phyloP scores from a whole-genome alignment of 2,797 vertebrate species.

The Glyptemys insculpta region DNA sequence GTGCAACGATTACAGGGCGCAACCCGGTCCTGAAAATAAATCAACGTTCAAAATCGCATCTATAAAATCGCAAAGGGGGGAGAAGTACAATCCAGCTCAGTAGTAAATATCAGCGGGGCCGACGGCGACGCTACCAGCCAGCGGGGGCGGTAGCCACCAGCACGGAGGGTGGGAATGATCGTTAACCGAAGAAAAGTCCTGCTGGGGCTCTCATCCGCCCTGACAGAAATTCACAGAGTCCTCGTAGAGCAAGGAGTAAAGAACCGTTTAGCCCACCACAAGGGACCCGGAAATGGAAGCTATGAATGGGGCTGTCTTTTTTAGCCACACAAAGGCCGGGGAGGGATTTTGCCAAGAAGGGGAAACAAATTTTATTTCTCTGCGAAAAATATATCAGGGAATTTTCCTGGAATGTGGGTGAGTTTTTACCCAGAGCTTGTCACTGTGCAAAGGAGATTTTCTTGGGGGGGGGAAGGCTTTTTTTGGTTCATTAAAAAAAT shows the following conservation, averaged over 20 bases:
- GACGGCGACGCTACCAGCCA: background rate
- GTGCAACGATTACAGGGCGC: background rate
- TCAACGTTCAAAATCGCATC: background rate
- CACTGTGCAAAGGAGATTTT: background rate
- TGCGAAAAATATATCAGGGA: background rate
- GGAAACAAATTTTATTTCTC: background rate
- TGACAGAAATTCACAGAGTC: background rate
- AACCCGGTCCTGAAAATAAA: background rate
- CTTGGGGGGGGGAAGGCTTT: no score
- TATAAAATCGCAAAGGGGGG: background rate
- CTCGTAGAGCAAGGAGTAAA: background rate
- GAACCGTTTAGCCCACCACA: background rate
- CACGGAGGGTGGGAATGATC: no score
- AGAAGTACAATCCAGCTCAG: background rate
- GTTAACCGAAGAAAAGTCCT: background rate
- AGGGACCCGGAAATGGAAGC: background rate
- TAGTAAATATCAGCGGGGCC: background rate
- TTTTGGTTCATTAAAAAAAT: background rate
- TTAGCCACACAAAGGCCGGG: background rate
- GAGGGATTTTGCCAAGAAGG: background rate
- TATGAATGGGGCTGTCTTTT: background rate
- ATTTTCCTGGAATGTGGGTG: background rate
- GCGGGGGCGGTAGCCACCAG: background rate
- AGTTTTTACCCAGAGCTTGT: background rate
- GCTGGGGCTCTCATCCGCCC: no score